Base-by-base conservation (phyloP, 1,140 invertebrate species). In the Hesperophylax magnus region DNA sequence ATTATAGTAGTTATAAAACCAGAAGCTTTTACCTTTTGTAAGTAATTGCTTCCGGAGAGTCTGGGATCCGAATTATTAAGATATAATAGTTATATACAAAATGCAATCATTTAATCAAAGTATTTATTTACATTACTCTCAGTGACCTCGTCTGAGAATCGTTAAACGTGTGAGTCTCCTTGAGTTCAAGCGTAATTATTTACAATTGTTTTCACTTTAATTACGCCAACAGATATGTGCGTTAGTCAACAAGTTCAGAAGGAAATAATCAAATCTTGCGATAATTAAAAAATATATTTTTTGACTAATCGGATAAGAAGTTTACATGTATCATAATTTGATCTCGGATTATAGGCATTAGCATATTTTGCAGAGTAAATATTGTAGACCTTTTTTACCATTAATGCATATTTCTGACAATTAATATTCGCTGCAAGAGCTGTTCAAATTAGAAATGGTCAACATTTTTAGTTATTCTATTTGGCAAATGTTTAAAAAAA, bases 111-210 rank as follows among this genome's bases (percentile, higher is more conserved):
- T 65, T 24, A 31, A 31, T 24, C 24, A 31, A 31, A 65, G 14
- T 24, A 58, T 14, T 14, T 47, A 65, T 65, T 65, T 24, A 65
- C 61, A 65, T 14, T n/a, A 63, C 9, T 65, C 15, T 15, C 3
- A 24, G 15, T 65, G 24, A 65, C 24, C 61, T 65, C 61, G 24
- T 31, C 24, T 65, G 61, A 22, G n/a, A 58, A 47, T 47, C 11
- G 39, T 47, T 14, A 47, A 65, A 22, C 61, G 61, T 65, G 61
- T 22, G 61, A 65, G 24, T 65, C 24, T 24, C 61, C 61, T 65
- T 65, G 61, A 65, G 14, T 65, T 31, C 31, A 6, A 22, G 22
- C n/a, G 24, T 24, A 65, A 31, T 31, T 65, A n/a, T 22, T 58
- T 1, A 11, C n/a, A 11, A 58, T 58, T 58, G 3, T n/a, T 58